Evolutionary conservation across 2,888 invertebrate species (phyloP), one percentile per base, ranked within the genome.

Genomic region (Temnothorax rugatulus): DNA sequence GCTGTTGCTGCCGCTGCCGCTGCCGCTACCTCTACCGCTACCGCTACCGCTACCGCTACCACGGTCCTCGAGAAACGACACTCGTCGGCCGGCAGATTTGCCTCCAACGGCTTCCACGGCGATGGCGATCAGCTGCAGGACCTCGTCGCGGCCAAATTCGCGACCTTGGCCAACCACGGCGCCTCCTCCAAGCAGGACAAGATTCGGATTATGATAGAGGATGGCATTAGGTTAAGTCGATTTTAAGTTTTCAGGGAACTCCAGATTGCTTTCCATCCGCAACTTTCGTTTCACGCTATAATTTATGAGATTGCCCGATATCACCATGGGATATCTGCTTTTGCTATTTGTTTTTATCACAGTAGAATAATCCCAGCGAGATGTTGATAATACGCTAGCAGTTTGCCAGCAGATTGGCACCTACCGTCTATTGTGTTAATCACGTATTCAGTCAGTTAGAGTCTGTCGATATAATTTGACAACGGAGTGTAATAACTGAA

Each of bases 201-300:
- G 85, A 96, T 96, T 95, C 96, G 96, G 90, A 96, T 96, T 93
- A 96, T 96, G 93, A 96, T 96, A 90, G 96, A 96, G 93, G 96
- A 96, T 93, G 96, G 96, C 92, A 95, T 96, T 93, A 96, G 96
- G 96, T 96, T 95, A 85, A 92, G 81, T 85, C 52, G 34, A 50
- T 61, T 50, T 66, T 68, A 13, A 69, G 4, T 38, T 47, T 47
- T 2, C 0, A 15, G 3, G 15, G 11, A 63, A 34, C 3, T 4
- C 11, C 9, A 3, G 18, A 38, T 25, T 21, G 18, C 54, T 59
- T 57, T 29, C 2, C 69, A 50, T 64, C 44, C 5, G 11, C 0
- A 15, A 15, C 11, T 15, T 44, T 1, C 25, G 18, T 74, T 73
- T 41, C 15, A 0, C 2, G 25, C 4, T 66, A 25, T 2, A 44